Base-by-base conservation (phyloP, 1,140 invertebrate species). In the Atta colombica region DNA sequence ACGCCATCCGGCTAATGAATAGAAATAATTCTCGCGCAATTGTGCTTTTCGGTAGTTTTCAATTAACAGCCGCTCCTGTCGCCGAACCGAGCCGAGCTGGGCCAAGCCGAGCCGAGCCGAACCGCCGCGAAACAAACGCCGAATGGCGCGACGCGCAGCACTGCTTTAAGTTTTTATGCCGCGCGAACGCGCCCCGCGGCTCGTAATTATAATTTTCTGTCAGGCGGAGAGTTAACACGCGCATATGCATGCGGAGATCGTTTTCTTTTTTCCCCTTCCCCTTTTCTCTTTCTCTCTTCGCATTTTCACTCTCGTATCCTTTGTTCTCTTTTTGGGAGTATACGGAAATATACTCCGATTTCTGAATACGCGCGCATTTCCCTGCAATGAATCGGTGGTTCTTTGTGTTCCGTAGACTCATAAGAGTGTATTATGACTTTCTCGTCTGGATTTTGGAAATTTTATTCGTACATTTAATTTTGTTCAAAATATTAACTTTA, bases 31-130 rank as follows among this genome's bases (percentile, higher is more conserved):
- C 94, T 94, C 93, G 91, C 90, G 93, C 93, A 95, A 95, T 95
- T 95, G 94, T 94, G 94, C 94, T 94, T 95, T 95, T 95, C 90
- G 94, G 93, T 95, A 95, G 94, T 95, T 95, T 95, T 95, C 94
- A 95, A 95, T 95, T 95, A 95, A 95, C 93, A 93, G 91, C 81
- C 77, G 89, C 78, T 75, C 39, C 87, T 31, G 14, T 77, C 87
- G 61, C 84, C 45, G 14, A 31, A 12, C 35, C 82, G 75, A n/a
- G 78, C 87, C 61, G 16, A n/a, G 69, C 77, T 69, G 61, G 69
- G 63, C 51, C 71, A 14, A 18, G 8, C 16, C 31, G 65, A 35
- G 16, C 61, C 31, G 39, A 21, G 55, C 55, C 60, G 21, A 86
- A 69, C 82, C 87, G 63, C 63, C 88, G 81, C 88, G 87, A 88